Evolutionary conservation across 2,888 invertebrate genomes (phyloP).

Genomic region (Agonopterix arenella): DNA sequence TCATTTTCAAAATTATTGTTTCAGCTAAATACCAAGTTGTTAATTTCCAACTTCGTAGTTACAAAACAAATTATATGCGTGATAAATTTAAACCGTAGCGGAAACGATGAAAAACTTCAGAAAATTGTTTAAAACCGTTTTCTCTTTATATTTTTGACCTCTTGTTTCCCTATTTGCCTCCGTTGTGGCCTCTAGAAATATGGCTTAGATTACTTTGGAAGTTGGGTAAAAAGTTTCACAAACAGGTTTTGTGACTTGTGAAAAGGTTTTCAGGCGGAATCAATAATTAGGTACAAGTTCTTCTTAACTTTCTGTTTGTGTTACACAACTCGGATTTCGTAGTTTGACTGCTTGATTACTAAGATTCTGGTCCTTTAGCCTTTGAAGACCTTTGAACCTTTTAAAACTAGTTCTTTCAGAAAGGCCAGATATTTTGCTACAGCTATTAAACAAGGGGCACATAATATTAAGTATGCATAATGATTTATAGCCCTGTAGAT

Average conservation of each 20-base stretch:
- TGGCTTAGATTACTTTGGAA: conserved; percentile 45
- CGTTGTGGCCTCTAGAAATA: conserved; percentile 41
- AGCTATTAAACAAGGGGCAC: no score
- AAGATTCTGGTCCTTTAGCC: neutral
- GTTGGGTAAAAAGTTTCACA: conserved; percentile 41
- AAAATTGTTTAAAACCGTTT: conserved; percentile 48
- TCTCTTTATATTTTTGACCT: conserved; percentile 52
- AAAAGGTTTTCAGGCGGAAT: conserved; percentile 43
- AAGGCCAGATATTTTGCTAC: no score
- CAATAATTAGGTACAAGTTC: conserved; percentile 53
- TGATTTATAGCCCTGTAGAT: no score
- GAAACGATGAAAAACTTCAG: conserved; percentile 38
- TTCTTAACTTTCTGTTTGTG: conserved; percentile 36
- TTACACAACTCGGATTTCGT: neutral
- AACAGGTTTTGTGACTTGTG: conserved; percentile 39
- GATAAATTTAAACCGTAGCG: conserved; percentile 42
- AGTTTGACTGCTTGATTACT: neutral
- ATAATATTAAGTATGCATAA: no score
- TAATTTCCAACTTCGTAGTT: no score
- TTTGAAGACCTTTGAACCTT: no score
- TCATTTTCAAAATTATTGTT: no score
- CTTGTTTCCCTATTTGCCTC: conserved; percentile 33
- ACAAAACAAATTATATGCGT: conserved; percentile 9
- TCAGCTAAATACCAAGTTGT: no score
- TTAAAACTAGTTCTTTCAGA: no score